Base-by-base conservation (phyloP, 2,113 vertebrate genomes). In the Rhabdomys dilectus region DNA sequence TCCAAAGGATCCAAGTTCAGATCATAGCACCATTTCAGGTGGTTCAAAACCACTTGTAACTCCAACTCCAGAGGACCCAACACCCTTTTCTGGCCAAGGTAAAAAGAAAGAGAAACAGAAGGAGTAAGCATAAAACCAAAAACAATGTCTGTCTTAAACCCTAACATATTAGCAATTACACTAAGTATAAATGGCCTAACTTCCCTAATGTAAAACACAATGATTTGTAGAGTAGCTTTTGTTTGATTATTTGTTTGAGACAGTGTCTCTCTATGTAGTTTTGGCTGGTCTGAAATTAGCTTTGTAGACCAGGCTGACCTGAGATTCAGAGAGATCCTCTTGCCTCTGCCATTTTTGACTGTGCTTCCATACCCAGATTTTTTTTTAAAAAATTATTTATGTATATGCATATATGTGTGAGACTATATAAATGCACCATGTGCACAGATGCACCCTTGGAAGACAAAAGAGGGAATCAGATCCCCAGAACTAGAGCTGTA, bases 161-260 rank as follows among this genome's bases (percentile, higher is more conserved):
- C 76, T 39, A 88, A 42, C 15, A 62, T 11, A 89, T 29, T 17
- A 62, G 11, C 56, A 89, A 70, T 76, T 77, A 62, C 51, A 77
- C 64, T 89, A 96, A 94, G 10, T 68, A 51, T 7, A 88, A 68
- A 88, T 68, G 24, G 56, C 19, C 48, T 95, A 94, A 85, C 84
- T 68, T 75, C 58, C 66, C 3, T 19, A 76, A 76, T 51, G 76
- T 76, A 76, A 95, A 76, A 51, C 53, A 13, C 48, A 92, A 17
- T 84, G 51, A 89, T 81, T 58, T 36, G 51, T 51, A 89, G 70
- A 72, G 16, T 45, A 0, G 17, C 84, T 76, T 88, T 64, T 88
- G 42, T 66, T 86, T 68, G 26, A 34, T 56, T 78, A 8, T 78
- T 78, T 78, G 16, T 48, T 86, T 15, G 16, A 68, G 42, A 87